Base-by-base conservation (phyloP, 2,888 invertebrate genomes). In the Ischnura elegans region DNA sequence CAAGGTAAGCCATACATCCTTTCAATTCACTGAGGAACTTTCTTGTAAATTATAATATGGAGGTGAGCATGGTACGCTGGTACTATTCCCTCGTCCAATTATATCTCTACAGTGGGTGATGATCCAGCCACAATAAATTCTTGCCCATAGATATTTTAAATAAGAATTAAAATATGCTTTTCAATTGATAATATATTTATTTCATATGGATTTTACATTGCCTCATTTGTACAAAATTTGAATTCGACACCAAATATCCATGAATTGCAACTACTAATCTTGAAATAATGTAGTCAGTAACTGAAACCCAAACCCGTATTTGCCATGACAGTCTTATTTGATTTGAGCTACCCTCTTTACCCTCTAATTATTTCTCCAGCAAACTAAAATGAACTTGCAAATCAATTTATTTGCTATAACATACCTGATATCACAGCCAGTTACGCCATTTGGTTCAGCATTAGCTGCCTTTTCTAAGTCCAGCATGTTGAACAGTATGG, bases 391-490 rank as follows among this genome's bases (percentile, higher is more conserved):
- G n/a, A 90, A n/a, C 45, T 86, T 46, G 21, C 86, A 86, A 25
- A 10, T 42, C 25, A 90, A 90, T 43, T n/a, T 43, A 45, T 43
- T 90, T 61, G 45, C 90, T 61, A 90, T 61, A 90, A 90, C 90
- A 90, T 90, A 90, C 90, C 90, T 90, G 90, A 90, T 90, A 90
- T 90, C 90, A 90, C 90, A 90, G 90, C 90, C 90, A 90, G 90
- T 66, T 86, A 86, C 86, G 46, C 86, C 86, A 45, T 86, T 61
- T 90, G 90, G 90, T 90, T 90, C 90, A 90, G 61, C 55, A 90
- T 90, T 43, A 87, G 61, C 61, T 90, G 90, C 90, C 66, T 90
- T 90, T 90, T 61, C 90, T 90, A 90, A 55, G 43, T 90, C 90
- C 66, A 66, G 90, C 42, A 66, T 61, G 90, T 66, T 66, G 90